Base-by-base conservation (phyloP, 2,113 vertebrate genomes). In the Edolisoma coerulescens region DNA sequence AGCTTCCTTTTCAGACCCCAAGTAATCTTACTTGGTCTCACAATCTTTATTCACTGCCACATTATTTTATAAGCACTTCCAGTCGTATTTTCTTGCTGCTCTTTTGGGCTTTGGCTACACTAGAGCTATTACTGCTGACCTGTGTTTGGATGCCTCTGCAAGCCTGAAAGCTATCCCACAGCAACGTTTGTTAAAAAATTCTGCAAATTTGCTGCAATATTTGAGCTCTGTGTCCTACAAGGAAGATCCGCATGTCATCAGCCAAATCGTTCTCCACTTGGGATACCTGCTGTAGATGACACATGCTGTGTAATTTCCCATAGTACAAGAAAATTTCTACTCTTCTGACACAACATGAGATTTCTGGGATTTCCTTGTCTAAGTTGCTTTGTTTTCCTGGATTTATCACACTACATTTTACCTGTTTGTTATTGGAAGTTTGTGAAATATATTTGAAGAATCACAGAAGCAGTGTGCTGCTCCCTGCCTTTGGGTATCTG, bases 31-130 rank as follows among this genome's bases (percentile, higher is more conserved):
- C 27, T 93, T 68, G 54, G 61, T 90, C 53, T 96, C 68, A 11
- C 63, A 87, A 2, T 92, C 56, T 89, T 77, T 84, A 84, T 87
- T 94, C 30, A 35, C 52, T 95, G 56, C 41, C 69, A 74, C 32
- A 82, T 52, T 90, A 49, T 96, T 96, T 75, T 90, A 2, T 94
- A 90, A 85, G 56, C 64, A 42, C 65, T 93, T 90, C 21, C 47
- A 90, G 85, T 93, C 16, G 1, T 91, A 27, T 65, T 94, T 87
- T 94, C 75, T 86, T 77, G 33, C 21, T 76, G 53, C 16, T 79
- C 50, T 65, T 79, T 92, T 64, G 75, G 64, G 76, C 79, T 94
- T 93, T 81, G 84, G 59, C 47, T 91, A 14, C 20, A 5, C 33
- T 49, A 86, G 64, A 94, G 75, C 73, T 57, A 4, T 82, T 21